A percentile compares a stretch with the other conserved stretches of the same genome.
phyloP scores from a whole-genome alignment of 2,113 vertebrate species.

The Muntiacus muntjak region DNA sequence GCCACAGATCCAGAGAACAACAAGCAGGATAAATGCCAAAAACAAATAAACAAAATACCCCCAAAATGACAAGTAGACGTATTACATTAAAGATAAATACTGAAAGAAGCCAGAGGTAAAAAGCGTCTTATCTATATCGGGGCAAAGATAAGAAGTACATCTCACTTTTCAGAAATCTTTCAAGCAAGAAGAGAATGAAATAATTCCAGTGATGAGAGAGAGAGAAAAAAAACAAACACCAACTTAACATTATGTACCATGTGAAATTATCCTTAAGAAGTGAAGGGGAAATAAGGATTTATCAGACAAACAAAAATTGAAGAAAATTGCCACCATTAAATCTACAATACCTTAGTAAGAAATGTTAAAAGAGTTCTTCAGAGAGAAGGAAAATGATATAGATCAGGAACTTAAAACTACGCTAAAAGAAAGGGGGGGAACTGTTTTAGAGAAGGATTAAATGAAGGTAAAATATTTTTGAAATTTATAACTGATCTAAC shows the following conservation, averaged over 20 bases:
- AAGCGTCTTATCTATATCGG: background rate
- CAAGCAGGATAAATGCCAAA: background rate
- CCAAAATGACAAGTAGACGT: background rate
- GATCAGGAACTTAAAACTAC: background rate
- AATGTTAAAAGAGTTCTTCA: slow-evolving; percentile 1
- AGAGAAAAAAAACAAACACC: background rate
- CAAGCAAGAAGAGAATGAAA: background rate
- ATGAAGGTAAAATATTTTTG: background rate
- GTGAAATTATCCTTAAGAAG: background rate
- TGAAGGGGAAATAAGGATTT: background rate
- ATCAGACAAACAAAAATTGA: background rate
- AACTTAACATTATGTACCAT: background rate
- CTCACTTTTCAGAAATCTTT: background rate
- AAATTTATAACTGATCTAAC: background rate
- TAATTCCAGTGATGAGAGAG: background rate
- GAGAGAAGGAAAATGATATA: background rate
- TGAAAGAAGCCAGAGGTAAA: background rate
- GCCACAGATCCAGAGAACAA: background rate
- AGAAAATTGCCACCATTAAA: background rate
- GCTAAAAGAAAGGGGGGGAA: background rate
- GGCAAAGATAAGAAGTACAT: background rate
- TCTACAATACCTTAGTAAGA: background rate
- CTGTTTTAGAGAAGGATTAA: background rate
- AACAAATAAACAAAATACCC: background rate
- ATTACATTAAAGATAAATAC: background rate